Evolutionary conservation across 64 coral and sea anemone species (phyloP), one percentile per base, ranked within the genome.

Genomic region (Montipora sp.): DNA sequence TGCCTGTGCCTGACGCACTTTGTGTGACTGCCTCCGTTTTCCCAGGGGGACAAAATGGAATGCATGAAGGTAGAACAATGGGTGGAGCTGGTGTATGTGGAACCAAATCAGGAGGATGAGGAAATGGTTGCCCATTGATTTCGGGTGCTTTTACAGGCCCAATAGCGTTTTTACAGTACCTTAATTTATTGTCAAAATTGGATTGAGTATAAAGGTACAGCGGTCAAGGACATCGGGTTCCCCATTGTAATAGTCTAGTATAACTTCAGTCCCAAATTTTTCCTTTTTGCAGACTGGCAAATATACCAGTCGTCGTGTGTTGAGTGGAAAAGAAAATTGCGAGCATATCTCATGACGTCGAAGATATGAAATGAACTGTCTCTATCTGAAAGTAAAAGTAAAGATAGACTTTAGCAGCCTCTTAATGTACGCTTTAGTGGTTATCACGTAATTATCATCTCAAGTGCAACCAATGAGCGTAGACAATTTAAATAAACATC

Each of bases 221-320:
- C 95, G 80, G 2, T 73, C 79, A 44, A 93, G 60, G 47, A 85
- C 82, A 47, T 85, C 82, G 11, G 82, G 82, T 4, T 85, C 7
- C 7, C 82, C 82, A 13, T 85, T 50, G 18, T 85, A 85, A 72
- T 71, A 85, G n/a, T 85, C 82, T 8, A 85, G 16, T 8, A 20
- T 19, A 71, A 85, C 5, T 5, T 49, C 3, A 71, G 18, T 1
- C 60, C 14, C 60, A 12, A 63, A 63, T 12, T 63, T 4, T 63
- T 63, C 60, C 14, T 63, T 63, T 63, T 63, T 12, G 60, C 60
- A 63, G 60, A 63, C 49, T 18, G 22, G 55, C 95, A 96, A 5
- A 96, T 76, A 15, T 80, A 96, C 95, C 95, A 96, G 7, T 92
- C 95, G 0, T 77, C 78, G 20, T 90, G 88, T 46, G 74, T 77